These are phyloP conservation scores for Aspidoscelis tigris DNA, from an alignment of 2,113 vertebrate species.

Conservation along the genomic window DNA sequence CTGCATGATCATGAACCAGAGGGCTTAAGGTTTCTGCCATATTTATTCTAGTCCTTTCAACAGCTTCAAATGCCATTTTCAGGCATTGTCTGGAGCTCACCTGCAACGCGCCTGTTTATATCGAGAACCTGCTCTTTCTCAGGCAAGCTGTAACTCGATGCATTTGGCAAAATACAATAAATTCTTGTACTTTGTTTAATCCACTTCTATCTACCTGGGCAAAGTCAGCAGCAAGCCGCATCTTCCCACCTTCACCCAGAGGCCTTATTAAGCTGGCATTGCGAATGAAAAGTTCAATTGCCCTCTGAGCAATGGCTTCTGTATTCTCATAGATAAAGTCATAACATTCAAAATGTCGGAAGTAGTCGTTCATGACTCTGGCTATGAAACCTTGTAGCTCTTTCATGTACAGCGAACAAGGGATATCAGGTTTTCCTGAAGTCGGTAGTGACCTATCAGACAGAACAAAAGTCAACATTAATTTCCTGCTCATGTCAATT, in stretches of 20 bases:
- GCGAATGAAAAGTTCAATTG: slow-evolving; percentile 91
- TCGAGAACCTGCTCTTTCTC: not conserved
- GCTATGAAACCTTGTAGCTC: slow-evolving; percentile 95
- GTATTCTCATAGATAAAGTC: slow-evolving; percentile 94
- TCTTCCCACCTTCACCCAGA: slow-evolving; percentile 93
- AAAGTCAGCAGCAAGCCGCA: slow-evolving; percentile 94
- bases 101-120: not conserved
- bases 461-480: slow-evolving; percentile 29
- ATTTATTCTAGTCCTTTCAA: not conserved
- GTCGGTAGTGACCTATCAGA: slow-evolving; percentile 79
- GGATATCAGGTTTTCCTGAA: slow-evolving; percentile 86
- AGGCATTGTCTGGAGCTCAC: not conserved
- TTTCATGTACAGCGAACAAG: slow-evolving; percentile 97
- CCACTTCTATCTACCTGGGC: slow-evolving; percentile 84
- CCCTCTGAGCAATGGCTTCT: slow-evolving; percentile 88
- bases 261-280: slow-evolving; percentile 90
- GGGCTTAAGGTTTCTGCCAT: no score
- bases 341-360: slow-evolving; percentile 89
- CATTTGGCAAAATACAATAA: not conserved
- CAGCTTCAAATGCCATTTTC: not conserved
- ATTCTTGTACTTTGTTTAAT: not conserved
- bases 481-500: slow-evolving; percentile 29
- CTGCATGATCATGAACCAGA: not conserved
- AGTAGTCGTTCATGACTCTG: slow-evolving; percentile 93
- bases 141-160: not conserved